These are phyloP conservation scores for Mayetiola destructor DNA, from an alignment of 2,888 invertebrate species.

Conservation along the genomic window DNA sequence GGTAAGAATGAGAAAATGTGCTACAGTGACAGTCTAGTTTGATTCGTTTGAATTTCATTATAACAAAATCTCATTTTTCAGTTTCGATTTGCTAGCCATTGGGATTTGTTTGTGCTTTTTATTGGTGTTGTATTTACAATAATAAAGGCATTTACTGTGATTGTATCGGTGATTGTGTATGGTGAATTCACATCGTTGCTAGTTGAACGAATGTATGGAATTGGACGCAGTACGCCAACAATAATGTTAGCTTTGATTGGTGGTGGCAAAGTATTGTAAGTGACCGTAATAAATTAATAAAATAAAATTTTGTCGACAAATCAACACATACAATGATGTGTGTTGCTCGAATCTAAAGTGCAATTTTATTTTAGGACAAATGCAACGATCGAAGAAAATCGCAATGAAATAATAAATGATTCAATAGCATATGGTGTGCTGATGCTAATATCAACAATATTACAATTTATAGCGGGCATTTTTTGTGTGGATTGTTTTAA, in stretches of 20 bases:
- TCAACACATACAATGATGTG: background rate
- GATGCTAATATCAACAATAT: slow-evolving; percentile 39
- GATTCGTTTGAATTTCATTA: background rate
- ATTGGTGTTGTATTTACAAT: slow-evolving; percentile 44
- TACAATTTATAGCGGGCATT: slow-evolving; percentile 46
- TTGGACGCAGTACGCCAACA: slow-evolving; percentile 45
- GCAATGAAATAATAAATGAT: slow-evolving; percentile 45
- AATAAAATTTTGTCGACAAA: background rate
- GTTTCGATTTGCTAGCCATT: slow-evolving; percentile 45
- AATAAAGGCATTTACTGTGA: slow-evolving; percentile 48
- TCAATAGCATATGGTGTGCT: slow-evolving; percentile 52
- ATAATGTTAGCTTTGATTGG: slow-evolving; percentile 45
- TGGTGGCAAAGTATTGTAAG: slow-evolving; percentile 45
- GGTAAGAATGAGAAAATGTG: too few species aligned
- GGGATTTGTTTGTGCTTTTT: slow-evolving; percentile 41
- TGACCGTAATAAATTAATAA: slow-evolving; percentile 14
- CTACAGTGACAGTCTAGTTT: background rate
- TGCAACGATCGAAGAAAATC: slow-evolving; percentile 41
- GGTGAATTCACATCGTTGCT: slow-evolving; percentile 57
- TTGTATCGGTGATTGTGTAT: slow-evolving; percentile 53
- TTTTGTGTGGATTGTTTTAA: slow-evolving; percentile 54
- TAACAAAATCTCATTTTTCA: background rate
- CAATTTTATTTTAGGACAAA: slow-evolving; percentile 37
- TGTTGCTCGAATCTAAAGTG: background rate
- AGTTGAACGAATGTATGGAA: slow-evolving; percentile 47